Evolutionary conservation across 2,113 vertebrate genomes (phyloP), one percentile per base, ranked within the genome.

Genomic region (Vulpes lagopus): DNA sequence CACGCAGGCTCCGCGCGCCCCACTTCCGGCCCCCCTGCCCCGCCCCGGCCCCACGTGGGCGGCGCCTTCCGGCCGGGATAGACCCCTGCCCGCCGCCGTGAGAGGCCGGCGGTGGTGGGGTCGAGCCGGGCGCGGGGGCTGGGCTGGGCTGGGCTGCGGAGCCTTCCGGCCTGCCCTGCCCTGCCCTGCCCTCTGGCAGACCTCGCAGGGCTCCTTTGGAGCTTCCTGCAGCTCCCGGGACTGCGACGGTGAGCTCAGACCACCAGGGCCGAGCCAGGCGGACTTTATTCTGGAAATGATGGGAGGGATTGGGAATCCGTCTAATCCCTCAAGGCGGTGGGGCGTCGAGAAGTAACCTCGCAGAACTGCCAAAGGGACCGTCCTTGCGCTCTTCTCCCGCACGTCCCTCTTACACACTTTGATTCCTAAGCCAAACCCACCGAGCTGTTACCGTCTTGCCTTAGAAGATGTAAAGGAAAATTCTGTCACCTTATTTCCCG

Each of bases 1-100:
- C 9, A 15, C 20, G 14, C 51, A 16, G 17, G n/a, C 1, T 1
- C 17, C 49, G 1, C 10, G 14, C 5, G 17, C 12, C 19, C 16
- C 67, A 51, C 55, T 43, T 93, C 60, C 12, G 8, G 32, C 5
- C 4, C 1, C 22, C 59, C 53, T 11, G 17, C 71, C 57, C 16
- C 1, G 4, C 20, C 35, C 14, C 0, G 51, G n/a, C 32, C 25
- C 3, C 11, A 0, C 0, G 1, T 12, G 59, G 27, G 1, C 19
- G 20, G 17, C 9, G 51, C 20, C 30, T 57, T n/a, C 51, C 0
- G 0, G 67, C 15, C 3, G 7, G 22, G 19, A 17, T 8, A 49
- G 30, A 20, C 43, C 6, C 43, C 43, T 7, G 43, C 6, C 43
- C 43, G 43, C 43, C 1, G 43, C 43, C 4, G 43, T 1, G 43